Conservation (phyloP, 2,113 vertebrate species). For the Podocnemis expansa region DNA sequence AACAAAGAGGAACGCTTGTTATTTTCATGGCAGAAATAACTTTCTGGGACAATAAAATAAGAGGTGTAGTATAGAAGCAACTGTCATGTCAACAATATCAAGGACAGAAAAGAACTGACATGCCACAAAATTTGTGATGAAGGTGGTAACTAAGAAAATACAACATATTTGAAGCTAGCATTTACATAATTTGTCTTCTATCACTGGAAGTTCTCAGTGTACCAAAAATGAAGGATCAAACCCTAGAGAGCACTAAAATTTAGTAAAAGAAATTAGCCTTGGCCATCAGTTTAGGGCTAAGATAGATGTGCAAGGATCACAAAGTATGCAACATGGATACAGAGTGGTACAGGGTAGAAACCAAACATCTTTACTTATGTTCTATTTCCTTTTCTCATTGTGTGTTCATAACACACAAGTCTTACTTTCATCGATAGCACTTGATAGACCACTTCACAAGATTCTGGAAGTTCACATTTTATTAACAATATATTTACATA, state of each 20-base stretch:
- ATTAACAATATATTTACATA: not conserved
- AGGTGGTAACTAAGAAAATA: not conserved
- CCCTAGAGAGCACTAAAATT: not conserved
- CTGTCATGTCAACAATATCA: not conserved
- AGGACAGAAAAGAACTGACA: not conserved
- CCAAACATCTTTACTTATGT: not conserved
- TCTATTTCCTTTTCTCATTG: not conserved
- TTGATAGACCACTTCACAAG: not conserved
- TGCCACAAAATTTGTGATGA: not conserved
- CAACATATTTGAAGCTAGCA: not conserved
- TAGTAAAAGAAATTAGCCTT: not conserved
- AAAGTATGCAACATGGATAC: not conserved
- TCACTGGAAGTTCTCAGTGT: not conserved
- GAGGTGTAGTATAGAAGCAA: not conserved
- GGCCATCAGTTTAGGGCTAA: not conserved
- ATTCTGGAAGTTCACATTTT: not conserved
- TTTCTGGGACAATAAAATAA: not conserved
- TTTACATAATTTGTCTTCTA: not conserved
- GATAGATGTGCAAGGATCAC: not conserved
- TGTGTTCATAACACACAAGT: not conserved
- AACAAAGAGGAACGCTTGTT: not conserved
- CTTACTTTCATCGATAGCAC: not conserved
- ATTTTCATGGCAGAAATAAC: not conserved
- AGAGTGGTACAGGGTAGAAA: not conserved
- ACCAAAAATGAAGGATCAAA: not conserved